Percentiles rank a stretch among this genome's conserved stretches.
Evolutionary conservation across 1,140 invertebrate genomes (phyloP).

Genomic region (Eubasilissa regina): DNA sequence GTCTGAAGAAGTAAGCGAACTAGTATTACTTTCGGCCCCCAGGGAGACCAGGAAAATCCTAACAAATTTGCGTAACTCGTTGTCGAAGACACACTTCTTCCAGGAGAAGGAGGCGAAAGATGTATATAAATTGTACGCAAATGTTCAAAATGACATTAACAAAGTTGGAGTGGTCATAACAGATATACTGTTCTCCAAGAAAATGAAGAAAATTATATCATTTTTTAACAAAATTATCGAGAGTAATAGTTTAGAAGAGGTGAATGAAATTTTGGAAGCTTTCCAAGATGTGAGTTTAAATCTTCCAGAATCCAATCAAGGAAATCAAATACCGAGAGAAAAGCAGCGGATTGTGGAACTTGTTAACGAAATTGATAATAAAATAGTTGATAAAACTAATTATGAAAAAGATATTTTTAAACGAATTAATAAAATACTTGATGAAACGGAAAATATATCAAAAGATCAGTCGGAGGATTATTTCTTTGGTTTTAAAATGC

Average conservation of each 20-base stretch:
- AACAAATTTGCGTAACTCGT: not conserved
- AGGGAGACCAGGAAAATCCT: constrained; percentile 1
- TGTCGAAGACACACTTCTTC: constrained; percentile 1
- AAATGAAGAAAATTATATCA: not conserved
- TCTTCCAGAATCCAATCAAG: not conserved
- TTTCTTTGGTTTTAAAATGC: not conserved
- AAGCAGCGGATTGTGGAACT: not conserved
- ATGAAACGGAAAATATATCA: not conserved
- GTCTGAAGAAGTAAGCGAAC: not conserved
- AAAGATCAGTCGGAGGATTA: not conserved
- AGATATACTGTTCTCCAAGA: not conserved
- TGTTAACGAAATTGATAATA: not conserved
- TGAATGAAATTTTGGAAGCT: not conserved
- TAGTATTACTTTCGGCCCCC: not conserved
- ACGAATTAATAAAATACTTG: not conserved
- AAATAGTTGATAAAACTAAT: constrained; percentile 6
- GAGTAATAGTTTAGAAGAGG: not conserved
- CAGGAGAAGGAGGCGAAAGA: not conserved
- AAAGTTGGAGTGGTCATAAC: not conserved
- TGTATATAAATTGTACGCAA: not conserved
- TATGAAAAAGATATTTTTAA: constrained; percentile 4
- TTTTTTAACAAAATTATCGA: not conserved
- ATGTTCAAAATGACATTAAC: not conserved
- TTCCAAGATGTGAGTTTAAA: not conserved
- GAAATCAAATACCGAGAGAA: not conserved